A percentile compares a stretch with the other conserved stretches of the same genome.
phyloP scores from a whole-genome alignment of 2,888 invertebrate species.

The Coleophora flavipennella region DNA sequence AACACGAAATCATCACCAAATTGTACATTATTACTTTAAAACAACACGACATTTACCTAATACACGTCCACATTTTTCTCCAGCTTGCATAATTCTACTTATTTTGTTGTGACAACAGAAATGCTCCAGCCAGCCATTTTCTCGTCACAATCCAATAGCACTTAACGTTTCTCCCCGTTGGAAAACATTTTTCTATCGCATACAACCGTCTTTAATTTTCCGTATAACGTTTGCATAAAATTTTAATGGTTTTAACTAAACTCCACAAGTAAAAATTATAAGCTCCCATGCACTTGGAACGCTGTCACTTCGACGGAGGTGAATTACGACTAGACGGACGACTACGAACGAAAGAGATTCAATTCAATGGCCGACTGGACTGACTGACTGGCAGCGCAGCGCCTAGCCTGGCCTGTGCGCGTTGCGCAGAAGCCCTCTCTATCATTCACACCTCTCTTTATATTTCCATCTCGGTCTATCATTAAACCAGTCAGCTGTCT shows the following conservation, averaged over 20 bases:
- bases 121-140: slow-evolving; percentile 54
- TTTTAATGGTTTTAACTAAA: slow-evolving; percentile 44
- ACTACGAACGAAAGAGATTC: slow-evolving; percentile 55
- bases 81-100: slow-evolving; percentile 68
- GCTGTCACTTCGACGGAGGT: slow-evolving; percentile 61
- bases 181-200: slow-evolving; percentile 6
- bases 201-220: slow-evolving; percentile 3
- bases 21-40: not conserved
- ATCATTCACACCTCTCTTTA: slow-evolving; percentile 22
- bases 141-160: slow-evolving; percentile 19
- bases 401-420: slow-evolving; percentile 47
- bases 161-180: slow-evolving; percentile 26
- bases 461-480: slow-evolving; percentile 38
- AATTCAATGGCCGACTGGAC: slow-evolving; percentile 52
- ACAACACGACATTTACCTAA: slow-evolving; percentile 54
- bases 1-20: too few species aligned
- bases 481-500: slow-evolving; percentile 67
- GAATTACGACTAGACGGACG: too few species aligned
- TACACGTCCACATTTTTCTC: slow-evolving; percentile 59
- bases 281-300: slow-evolving; percentile 43
- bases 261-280: slow-evolving; percentile 57
- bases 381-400: too few species aligned
- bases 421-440: slow-evolving; percentile 31
- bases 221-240: slow-evolving; percentile 41
- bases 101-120: slow-evolving; percentile 66